Percentiles rank a stretch among this genome's conserved stretches.
phyloP scores from a whole-genome alignment of 2,888 invertebrate species.

The Tuberolachnus salignus region DNA sequence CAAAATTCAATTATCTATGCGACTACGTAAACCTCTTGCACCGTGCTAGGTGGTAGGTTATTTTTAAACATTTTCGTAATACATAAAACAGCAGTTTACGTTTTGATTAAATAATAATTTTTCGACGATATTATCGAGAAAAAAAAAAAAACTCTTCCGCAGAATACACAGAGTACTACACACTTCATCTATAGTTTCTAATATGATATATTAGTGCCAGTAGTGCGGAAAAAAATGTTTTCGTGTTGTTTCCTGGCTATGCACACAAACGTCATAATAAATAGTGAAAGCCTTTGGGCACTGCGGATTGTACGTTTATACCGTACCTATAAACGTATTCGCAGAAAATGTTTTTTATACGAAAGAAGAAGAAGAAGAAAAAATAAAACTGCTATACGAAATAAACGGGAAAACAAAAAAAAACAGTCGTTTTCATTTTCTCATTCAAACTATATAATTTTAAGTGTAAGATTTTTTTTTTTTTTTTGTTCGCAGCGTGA shows the following conservation, averaged over 20 bases:
- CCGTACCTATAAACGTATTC: neutral
- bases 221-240: slow-evolving; percentile 29
- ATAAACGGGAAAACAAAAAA: slow-evolving; percentile 25
- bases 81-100: no score
- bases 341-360: slow-evolving; percentile 4
- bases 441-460: slow-evolving; percentile 5
- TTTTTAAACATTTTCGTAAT: neutral
- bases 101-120: no score
- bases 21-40: no score
- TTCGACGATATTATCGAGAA: no score
- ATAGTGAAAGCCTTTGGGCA: slow-evolving; percentile 44
- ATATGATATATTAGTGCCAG: slow-evolving; percentile 35
- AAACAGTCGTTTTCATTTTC: no score
- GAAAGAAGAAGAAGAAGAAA: neutral
- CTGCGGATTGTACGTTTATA: neutral
- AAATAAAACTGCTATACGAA: neutral
- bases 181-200: slow-evolving; percentile 24
- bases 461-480: neutral
- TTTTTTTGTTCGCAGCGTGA: no score
- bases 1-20: no score
- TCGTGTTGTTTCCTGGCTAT: slow-evolving; percentile 6
- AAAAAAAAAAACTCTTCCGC: slow-evolving; percentile 8
- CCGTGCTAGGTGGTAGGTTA: no score
- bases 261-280: slow-evolving; percentile 28
- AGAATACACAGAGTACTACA: neutral